Evolutionary conservation across 2,113 vertebrate genomes (phyloP).

Genomic region (Plestiodon gilberti): DNA sequence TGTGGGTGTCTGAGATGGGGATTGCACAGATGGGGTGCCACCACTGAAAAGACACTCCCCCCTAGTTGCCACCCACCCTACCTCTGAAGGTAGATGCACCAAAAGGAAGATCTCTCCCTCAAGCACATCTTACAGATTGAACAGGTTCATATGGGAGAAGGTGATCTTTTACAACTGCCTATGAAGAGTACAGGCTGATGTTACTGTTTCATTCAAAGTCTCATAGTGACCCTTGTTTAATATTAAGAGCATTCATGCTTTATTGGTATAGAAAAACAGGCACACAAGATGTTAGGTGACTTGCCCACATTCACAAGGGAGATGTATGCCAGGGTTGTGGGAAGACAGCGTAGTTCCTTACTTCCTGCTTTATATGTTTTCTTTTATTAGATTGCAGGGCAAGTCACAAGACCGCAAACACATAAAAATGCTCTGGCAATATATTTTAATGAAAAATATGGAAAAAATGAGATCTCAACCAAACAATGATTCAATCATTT

Average conservation of each 20-base stretch:
- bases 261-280: slow-evolving; percentile 1
- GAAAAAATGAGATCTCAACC: slow-evolving; percentile 34
- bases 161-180: background rate
- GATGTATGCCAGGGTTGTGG: slow-evolving; percentile 2
- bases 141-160: too few relatives aligned
- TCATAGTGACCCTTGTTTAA: background rate
- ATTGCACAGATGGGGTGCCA: too few relatives aligned
- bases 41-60: too few relatives aligned
- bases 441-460: slow-evolving; percentile 23
- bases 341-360: slow-evolving; percentile 6
- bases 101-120: too few relatives aligned
- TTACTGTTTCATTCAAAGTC: slow-evolving; percentile 16
- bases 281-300: slow-evolving; percentile 8
- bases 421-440: slow-evolving; percentile 20
- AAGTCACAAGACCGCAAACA: slow-evolving; percentile 11
- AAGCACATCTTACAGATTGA: too few relatives aligned
- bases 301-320: background rate
- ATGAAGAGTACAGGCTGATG: background rate
- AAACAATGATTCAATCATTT: slow-evolving; percentile 37
- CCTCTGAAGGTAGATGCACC: too few relatives aligned
- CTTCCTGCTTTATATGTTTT: slow-evolving; percentile 30
- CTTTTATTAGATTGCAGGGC: slow-evolving; percentile 28
- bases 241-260: slow-evolving; percentile 1
- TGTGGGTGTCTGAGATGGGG: too few relatives aligned
- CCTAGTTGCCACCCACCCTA: too few relatives aligned